Conservation (phyloP, 1,140 invertebrate species). For the Diorhabda elongata region DNA sequence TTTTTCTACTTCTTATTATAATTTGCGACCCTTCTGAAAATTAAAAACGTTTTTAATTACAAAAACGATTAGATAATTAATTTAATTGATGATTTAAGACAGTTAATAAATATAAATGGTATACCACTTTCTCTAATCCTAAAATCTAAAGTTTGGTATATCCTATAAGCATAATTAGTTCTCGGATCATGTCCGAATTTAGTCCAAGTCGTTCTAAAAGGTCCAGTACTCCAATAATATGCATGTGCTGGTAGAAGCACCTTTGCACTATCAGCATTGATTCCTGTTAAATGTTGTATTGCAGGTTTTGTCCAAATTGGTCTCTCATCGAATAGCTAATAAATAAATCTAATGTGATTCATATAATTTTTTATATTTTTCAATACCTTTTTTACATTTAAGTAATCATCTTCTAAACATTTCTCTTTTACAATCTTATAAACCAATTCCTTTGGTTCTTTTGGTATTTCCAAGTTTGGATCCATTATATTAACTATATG, state of each 20-base stretch:
- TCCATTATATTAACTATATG: constrained; percentile 29
- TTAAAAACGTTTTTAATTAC: too few species aligned
- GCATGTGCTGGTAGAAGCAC: constrained; percentile 75
- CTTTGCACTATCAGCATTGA: constrained; percentile 64
- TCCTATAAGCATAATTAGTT: constrained; percentile 68
- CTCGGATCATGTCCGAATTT: constrained; percentile 83
- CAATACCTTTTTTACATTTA: constrained; percentile 24
- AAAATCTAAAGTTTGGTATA: constrained; percentile 85
- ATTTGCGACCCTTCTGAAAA: constrained; percentile 52
- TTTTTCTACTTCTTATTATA: constrained; percentile 55
- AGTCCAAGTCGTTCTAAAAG: constrained; percentile 84
- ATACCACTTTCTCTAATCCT: constrained; percentile 56
- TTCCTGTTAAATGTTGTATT: constrained; percentile 61
- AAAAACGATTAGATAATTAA: too few species aligned
- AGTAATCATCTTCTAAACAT: constrained; percentile 19
- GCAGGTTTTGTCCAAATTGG: constrained; percentile 83
- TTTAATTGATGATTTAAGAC: too few species aligned
- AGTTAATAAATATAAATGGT: not conserved
- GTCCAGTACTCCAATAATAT: constrained; percentile 81
- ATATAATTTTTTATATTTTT: too few species aligned
- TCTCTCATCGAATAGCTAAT: constrained; percentile 66
- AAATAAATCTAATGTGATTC: not conserved
- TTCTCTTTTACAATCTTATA: constrained; percentile 24
- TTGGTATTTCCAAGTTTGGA: constrained; percentile 29
- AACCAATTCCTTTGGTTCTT: constrained; percentile 21